Evolutionary conservation across 1,140 invertebrate species (phyloP), one percentile per base, ranked within the genome.

Genomic region (Oncopeltus fasciatus): DNA sequence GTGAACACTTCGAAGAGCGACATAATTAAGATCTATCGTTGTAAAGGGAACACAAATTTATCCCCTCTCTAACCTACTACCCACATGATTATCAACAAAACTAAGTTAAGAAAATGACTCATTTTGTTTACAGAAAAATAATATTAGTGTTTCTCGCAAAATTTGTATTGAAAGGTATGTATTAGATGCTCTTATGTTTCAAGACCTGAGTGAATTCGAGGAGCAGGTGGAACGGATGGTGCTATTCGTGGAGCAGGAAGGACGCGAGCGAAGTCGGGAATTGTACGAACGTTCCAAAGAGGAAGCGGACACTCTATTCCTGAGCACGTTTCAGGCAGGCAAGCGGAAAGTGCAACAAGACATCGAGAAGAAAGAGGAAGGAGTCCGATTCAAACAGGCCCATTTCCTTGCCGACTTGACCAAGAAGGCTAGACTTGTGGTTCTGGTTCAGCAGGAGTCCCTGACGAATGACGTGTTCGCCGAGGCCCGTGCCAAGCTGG

Each of bases 211-310:
- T n/a, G n/a, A n/a, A n/a, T n/a, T n/a, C n/a, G n/a, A n/a, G n/a
- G n/a, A n/a, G n/a, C n/a, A 63, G 61, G 57, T 63, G 29, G 1
- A 24, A 20, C 18, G 61, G 38, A 63, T 63, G 61, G 56, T 63
- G 38, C 33, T 33, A 8, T 63, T 63, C 26, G 53, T 63, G 5
- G 53, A 63, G 16, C 61, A 63, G 28, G 61, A 63, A 31, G 61
- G 53, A 5, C 5, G 16, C n/a, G 61, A 63, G 26, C 20, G 43
- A 18, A 57, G 16, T 14, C 24, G 29, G n/a, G 61, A 63, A 33
- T 44, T 63, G 14, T 46, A 58, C 28, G n/a, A 20, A n/a, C 57
- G 58, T 27, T 26, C 33, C 21, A 56, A 63, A n/a, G 61, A 57
- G 28, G 56, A 57, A 57, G 28, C 28, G 2, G 18, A 57, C 29